A percentile compares a stretch with the other conserved stretches of the same genome.
These are phyloP conservation scores for Cettia cetti DNA, from an alignment of 2,113 vertebrate genomes.

Conservation along the genomic window DNA sequence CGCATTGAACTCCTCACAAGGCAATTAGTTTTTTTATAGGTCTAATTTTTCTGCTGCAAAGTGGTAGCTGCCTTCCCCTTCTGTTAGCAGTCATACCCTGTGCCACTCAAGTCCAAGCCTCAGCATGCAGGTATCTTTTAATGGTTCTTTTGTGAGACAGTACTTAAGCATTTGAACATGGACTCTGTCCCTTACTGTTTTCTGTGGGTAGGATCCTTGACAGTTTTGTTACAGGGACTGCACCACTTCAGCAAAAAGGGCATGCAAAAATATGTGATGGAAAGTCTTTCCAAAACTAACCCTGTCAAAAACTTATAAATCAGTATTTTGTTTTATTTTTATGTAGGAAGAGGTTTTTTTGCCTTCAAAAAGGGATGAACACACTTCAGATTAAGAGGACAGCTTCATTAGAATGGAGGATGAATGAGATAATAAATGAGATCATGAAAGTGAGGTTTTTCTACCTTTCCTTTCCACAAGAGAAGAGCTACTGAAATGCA, in stretches of 20 bases:
- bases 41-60: slow-evolving; percentile 6
- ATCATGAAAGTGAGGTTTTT: background rate
- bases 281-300: background rate
- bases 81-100: background rate
- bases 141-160: background rate
- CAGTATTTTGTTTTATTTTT: background rate
- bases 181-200: background rate
- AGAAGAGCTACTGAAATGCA: background rate
- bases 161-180: background rate
- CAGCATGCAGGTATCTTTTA: background rate
- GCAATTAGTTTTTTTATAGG: background rate
- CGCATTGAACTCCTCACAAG: background rate
- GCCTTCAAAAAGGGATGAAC: background rate
- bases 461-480: background rate
- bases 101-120: background rate
- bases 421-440: background rate
- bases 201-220: background rate
- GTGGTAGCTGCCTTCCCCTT: background rate
- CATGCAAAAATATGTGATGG: background rate
- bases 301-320: background rate
- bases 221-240: background rate
- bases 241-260: background rate
- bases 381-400: background rate
- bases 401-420: background rate
- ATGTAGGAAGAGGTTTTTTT: background rate